phyloP scores from a whole-genome alignment of 2,113 vertebrate species.

The Rhinolophus ferrumequinum region DNA sequence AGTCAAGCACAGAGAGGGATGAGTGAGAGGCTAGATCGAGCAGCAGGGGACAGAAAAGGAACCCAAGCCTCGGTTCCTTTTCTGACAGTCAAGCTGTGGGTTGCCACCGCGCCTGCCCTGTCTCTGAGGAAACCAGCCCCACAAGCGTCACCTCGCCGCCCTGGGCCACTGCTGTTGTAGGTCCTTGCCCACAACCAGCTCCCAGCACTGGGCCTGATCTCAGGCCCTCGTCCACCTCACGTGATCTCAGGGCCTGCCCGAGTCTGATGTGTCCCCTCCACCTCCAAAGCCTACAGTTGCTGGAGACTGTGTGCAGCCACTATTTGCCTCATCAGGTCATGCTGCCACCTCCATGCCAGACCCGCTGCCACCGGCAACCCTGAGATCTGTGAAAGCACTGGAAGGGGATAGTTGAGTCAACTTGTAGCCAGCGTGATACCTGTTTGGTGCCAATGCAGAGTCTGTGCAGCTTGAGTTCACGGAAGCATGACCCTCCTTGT shows the following conservation, averaged over 20 bases:
- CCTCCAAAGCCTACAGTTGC: neutral
- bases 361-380: neutral
- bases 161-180: neutral
- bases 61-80: neutral
- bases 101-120: neutral
- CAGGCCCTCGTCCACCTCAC: neutral
- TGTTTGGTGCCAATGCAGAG: neutral
- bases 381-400: neutral
- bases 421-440: no score
- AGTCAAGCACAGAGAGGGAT: neutral
- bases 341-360: neutral
- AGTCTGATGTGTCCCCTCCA: neutral
- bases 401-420: accelerated
- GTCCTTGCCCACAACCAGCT: neutral
- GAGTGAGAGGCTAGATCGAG: neutral
- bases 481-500: accelerated
- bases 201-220: neutral
- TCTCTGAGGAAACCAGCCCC: neutral
- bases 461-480: accelerated
- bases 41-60: no score
- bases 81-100: neutral
- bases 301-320: neutral
- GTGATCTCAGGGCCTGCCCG: neutral
- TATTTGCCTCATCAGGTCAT: neutral
- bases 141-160: neutral